phyloP scores from a whole-genome alignment of 2,888 invertebrate species.

The Phoronis australis region DNA sequence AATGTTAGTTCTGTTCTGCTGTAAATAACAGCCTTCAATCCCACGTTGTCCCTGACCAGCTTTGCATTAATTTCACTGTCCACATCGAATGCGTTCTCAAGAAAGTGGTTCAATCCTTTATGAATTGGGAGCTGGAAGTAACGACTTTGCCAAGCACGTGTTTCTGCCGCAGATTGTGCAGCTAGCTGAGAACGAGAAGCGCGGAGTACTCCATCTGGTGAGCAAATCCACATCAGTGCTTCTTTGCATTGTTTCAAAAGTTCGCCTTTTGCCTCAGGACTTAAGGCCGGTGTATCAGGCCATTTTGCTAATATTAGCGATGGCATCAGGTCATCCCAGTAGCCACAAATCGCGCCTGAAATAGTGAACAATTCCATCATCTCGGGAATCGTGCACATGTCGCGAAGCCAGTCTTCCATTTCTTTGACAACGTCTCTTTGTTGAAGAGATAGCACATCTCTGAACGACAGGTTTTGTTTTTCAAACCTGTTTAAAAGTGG shows the following conservation, averaged over 20 bases:
- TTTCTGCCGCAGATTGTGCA: neutral
- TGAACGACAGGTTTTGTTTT: constrained; percentile 20
- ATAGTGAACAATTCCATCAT: neutral
- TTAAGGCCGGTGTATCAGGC: too few species aligned
- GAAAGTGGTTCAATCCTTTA: constrained; percentile 1
- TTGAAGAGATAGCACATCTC: constrained; percentile 3
- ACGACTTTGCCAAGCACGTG: neutral
- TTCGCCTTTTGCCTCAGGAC: neutral
- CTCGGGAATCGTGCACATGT: neutral
- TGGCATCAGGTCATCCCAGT: neutral
- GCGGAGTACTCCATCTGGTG: constrained; percentile 5
- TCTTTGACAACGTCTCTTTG: neutral
- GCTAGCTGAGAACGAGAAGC: neutral
- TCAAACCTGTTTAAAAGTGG: constrained; percentile 20
- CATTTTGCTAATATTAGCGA: constrained; percentile 4
- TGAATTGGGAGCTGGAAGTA: constrained; percentile 5
- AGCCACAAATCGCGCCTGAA: neutral
- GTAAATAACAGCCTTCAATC: constrained; percentile 1
- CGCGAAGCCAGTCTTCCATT: constrained; percentile 1
- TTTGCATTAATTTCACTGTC: neutral
- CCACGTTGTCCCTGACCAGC: neutral
- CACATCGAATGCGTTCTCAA: neutral
- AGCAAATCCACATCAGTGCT: neutral
- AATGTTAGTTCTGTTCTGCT: constrained; percentile 2
- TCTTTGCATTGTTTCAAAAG: neutral